A percentile compares a stretch with the other conserved stretches of the same genome.
Conservation (phyloP, 1,140 invertebrate genomes). For the Drosophila bocqueti region DNA sequence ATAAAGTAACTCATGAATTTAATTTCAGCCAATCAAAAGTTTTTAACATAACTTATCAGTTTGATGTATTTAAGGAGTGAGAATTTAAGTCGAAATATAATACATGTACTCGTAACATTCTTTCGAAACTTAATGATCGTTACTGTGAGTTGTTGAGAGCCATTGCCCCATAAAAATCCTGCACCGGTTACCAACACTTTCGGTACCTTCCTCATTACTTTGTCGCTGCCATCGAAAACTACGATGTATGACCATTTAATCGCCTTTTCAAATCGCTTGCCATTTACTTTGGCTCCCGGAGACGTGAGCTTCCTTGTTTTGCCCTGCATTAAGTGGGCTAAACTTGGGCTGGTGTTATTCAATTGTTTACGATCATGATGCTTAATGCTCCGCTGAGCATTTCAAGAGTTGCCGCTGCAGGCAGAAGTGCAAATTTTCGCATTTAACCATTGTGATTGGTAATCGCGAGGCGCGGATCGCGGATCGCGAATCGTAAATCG, state of each 20-base stretch:
- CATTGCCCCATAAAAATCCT: slow-evolving; percentile 1
- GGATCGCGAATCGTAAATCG: background rate
- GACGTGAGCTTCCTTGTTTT: slow-evolving; percentile 53
- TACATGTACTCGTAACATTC: background rate
- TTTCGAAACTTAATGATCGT: background rate
- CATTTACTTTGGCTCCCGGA: slow-evolving; percentile 43
- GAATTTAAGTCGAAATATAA: background rate
- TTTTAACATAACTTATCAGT: background rate
- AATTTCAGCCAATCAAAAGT: too few species aligned
- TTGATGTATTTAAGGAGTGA: background rate
- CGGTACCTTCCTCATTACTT: slow-evolving; percentile 25
- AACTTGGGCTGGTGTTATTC: slow-evolving; percentile 49
- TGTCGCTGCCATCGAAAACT: slow-evolving; percentile 38
- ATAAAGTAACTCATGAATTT: background rate
- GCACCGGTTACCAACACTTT: slow-evolving; percentile 6
- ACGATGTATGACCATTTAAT: slow-evolving; percentile 50
- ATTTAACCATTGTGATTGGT: slow-evolving; percentile 27
- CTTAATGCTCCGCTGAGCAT: slow-evolving; percentile 65
- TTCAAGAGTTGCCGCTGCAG: slow-evolving; percentile 44
- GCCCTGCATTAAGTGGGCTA: slow-evolving; percentile 28
- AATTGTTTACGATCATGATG: slow-evolving; percentile 62
- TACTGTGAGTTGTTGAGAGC: background rate
- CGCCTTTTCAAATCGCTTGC: slow-evolving; percentile 33
- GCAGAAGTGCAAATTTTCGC: slow-evolving; percentile 62
- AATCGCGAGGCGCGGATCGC: slow-evolving; percentile 12